These are phyloP conservation scores for Liodrosophila aerea DNA, from an alignment of 2,888 invertebrate species.

Conservation along the genomic window DNA sequence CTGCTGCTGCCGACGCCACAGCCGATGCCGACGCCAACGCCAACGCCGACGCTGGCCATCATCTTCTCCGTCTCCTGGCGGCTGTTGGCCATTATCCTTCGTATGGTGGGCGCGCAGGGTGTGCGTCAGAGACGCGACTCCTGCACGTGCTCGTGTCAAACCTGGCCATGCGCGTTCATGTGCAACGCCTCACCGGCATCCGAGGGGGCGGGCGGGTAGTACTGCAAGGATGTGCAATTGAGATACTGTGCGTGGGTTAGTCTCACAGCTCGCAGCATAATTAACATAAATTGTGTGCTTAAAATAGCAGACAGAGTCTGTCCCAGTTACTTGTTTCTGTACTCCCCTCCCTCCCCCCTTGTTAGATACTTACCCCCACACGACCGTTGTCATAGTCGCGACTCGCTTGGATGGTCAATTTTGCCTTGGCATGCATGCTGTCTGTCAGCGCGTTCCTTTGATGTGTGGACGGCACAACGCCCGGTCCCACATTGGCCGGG, in stretches of 20 bases:
- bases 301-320: constrained; percentile 16
- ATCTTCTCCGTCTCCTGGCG: constrained; percentile 83
- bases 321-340: no score
- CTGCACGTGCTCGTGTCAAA: constrained; percentile 88
- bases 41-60: constrained; percentile 70
- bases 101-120: constrained; percentile 83
- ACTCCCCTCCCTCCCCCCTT: not conserved
- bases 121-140: constrained; percentile 84
- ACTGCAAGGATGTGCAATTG: constrained; percentile 86
- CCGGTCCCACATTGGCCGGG: constrained; percentile 52
- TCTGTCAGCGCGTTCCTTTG: constrained; percentile 92
- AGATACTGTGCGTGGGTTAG: constrained; percentile 78
- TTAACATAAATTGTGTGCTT: constrained; percentile 28
- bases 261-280: constrained; percentile 19
- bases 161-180: constrained; percentile 93
- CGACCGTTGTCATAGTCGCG: constrained; percentile 89
- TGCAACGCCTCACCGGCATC: constrained; percentile 90
- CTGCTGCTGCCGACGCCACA: constrained; percentile 20
- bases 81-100: constrained; percentile 82
- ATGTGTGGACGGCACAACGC: constrained; percentile 74
- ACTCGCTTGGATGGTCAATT: constrained; percentile 89
- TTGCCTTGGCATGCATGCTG: constrained; percentile 93
- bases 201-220: constrained; percentile 89
- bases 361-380: constrained; percentile 82
- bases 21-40: constrained; percentile 38